Base-by-base conservation (phyloP, 2,888 invertebrate species). In the Crioceris asparagi region DNA sequence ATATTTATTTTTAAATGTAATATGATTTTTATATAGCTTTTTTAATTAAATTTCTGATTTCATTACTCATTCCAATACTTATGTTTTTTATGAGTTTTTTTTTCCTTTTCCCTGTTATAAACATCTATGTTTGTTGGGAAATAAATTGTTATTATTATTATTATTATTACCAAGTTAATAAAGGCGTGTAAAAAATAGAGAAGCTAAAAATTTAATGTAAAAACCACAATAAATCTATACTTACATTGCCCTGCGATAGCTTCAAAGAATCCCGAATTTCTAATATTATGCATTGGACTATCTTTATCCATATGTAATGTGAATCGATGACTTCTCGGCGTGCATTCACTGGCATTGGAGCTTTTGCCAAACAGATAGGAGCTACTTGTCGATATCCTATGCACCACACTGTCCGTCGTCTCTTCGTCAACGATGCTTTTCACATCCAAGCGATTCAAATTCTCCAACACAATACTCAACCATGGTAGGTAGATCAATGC, bases 401-500 rank as follows among this genome's bases (percentile, higher is more conserved):
- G 66, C 16, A 58, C 63, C 4, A 68, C 51, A 44, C 62, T 64
- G 39, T 62, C 60, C 21, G 49, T 50, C 63, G 47, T 51, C 12
- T 60, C 63, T 10, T 56, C 61, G 27, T 74, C 73, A 8, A 53
- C 58, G 23, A 71, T 71, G 8, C 64, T 60, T 11, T 66, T 66
- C 8, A 65, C 57, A 33, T 68, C 66, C 19, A 88, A 72, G 23
- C 92, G 75, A 55, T 83, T 79, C 37, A 90, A 72, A 66, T 90
- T 90, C 50, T 94, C 94, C 58, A 88, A 68, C 1, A 91, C 83
- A 36, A 94, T 77, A 3, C 83, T 79, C 44, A 97, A 69, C 78
- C 93, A 84, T 0, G 96, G 96, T 36, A 91, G 77, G 62, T 97
- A 97, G 17, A 97, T 71, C 27, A 85, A 74, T 0, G 91, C 86